These are phyloP conservation scores for Keiferia lycopersicella DNA, from an alignment of 2,888 invertebrate genomes.

Conservation along the genomic window DNA sequence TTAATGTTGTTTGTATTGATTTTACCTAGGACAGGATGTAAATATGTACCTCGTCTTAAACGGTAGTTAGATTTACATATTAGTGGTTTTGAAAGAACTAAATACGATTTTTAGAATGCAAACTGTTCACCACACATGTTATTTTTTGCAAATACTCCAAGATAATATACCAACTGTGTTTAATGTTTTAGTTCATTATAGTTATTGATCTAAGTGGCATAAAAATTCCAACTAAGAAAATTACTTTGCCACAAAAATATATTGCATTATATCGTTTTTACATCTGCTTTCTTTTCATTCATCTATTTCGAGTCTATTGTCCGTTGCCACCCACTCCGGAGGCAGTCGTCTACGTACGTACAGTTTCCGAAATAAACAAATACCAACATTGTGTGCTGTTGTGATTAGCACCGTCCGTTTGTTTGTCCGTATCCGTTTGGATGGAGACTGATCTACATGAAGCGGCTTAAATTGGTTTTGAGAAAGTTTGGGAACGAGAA, in stretches of 20 bases:
- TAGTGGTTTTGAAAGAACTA: too few species aligned
- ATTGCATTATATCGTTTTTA: neutral
- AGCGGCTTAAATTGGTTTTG: neutral
- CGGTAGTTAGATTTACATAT: too few species aligned
- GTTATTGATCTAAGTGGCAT: too few species aligned
- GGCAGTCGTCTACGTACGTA: slow-evolving; percentile 40
- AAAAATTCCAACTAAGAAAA: too few species aligned
- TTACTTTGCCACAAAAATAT: neutral
- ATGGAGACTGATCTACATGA: slow-evolving; percentile 4
- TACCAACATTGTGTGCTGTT: slow-evolving; percentile 71
- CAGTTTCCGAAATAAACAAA: slow-evolving; percentile 76
- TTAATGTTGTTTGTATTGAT: neutral
- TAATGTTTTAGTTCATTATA: too few species aligned
- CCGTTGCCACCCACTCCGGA: slow-evolving; percentile 71
- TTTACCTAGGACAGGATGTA: neutral
- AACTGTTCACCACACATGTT: too few species aligned
- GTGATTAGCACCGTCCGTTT: slow-evolving; percentile 73
- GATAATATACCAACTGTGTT: too few species aligned
- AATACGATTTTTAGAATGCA: neutral
- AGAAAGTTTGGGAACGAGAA: neutral
- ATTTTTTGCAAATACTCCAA: too few species aligned
- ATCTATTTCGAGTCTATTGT: neutral
- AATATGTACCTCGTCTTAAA: neutral
- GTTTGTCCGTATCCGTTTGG: slow-evolving; percentile 34
- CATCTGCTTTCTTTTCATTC: neutral